Evolutionary conservation across 2,888 invertebrate species (phyloP), one percentile per base, ranked within the genome.

Genomic region (Mesorhabditis spiculigera): DNA sequence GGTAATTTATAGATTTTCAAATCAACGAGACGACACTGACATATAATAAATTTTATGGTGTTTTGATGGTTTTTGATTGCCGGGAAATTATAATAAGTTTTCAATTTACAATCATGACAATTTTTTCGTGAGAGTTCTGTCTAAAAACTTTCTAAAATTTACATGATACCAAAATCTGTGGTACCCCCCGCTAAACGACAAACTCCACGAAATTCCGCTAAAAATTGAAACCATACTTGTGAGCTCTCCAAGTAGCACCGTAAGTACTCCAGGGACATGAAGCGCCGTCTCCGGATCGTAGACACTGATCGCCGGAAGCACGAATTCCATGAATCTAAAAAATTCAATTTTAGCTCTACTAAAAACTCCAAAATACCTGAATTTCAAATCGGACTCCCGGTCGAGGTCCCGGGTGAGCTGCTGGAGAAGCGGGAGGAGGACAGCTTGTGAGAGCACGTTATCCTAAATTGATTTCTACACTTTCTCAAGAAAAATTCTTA

Each of bases 351-450:
- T 44, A n/a, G 64, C 41, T 5, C 6, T 45, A 8, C 45, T 66
- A 10, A n/a, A 10, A 41, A 63, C 13, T 66, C 8, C 1, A 13
- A n/a, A 13, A 62, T 68, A 79, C 68, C 74, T 69, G 71, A 81
- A 78, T 66, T 81, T 81, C 13, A 82, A 71, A 16, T 79, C 83
- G 8, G 81, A 73, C 16, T 84, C 80, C 45, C 73, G 68, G 61
- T 76, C 75, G 65, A 84, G 71, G 13, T 75, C 71, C 10, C 73
- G 67, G 8, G 79, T 70, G 13, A 85, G 76, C 87, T 96, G 96
- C 86, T 96, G 95, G 81, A 97, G 92, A 44, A 97, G 90, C 4
- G 95, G 94, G 68, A 97, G 89, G 76, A 96, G 89, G 71, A 95
- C 93, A 81, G 92, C 93, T 87, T 95, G 95, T 78, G 91, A 91